Evolutionary conservation across 2,888 invertebrate species (phyloP), one percentile per base, ranked within the genome.

Genomic region (Scaptodrosophila latifasciaeformis): DNA sequence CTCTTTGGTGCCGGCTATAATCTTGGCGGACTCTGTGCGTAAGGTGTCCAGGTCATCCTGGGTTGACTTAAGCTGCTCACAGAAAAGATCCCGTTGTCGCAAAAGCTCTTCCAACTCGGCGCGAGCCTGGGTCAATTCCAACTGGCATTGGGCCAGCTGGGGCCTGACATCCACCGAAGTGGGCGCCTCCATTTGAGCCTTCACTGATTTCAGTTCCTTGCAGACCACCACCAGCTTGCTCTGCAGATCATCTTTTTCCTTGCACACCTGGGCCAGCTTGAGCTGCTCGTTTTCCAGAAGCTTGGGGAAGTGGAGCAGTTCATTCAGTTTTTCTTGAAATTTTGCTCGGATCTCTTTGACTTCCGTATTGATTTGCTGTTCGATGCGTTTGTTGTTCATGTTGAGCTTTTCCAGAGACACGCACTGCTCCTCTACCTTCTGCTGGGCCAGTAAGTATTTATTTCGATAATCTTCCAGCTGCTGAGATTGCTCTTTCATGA

Each of bases 381-480:
- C 86, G 17, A 86, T 85, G 15, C 83, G 81, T 53, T 84, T 83
- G 50, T 86, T 86, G 49, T 83, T 85, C 78, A 83, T 76, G 35
- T 84, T 84, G 0, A 85, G 74, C 49, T 85, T 85, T 17, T 84
- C 82, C 1, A 86, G 62, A 3, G 82, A 70, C 15, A 79, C 82
- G 19, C 79, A 75, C 62, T 86, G 85, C 40, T 86, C 84, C 58
- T 86, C 86, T 5, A 86, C 84, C 58, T 84, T 84, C 55, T 86
- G 86, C 59, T 86, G 85, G 0, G 86, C 85, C 10, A 70, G 58
- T 27, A 86, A 58, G 52, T 86, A 86, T 51, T 86, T 86, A 49
- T 79, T 81, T 34, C 85, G 84, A 62, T 86, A 86, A 10, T 85
- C 85, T n/a, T 86, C 85, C 27, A 86, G 59, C 49, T 86, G 85